Percentiles rank a stretch among this genome's conserved stretches.
These are phyloP conservation scores for Papilio polyxenes DNA, from an alignment of 1,140 invertebrate genomes.

Conservation along the genomic window DNA sequence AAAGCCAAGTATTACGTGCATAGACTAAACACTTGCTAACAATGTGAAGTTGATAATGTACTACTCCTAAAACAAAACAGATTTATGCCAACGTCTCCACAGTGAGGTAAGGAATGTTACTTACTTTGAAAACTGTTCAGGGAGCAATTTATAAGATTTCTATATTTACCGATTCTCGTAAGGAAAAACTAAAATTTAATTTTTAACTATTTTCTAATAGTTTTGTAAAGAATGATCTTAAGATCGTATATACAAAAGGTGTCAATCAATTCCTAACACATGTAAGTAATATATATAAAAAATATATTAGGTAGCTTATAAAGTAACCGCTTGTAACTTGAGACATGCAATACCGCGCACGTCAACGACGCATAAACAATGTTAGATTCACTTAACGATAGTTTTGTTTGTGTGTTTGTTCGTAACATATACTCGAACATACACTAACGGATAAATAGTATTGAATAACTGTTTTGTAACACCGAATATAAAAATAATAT, in stretches of 20 bases:
- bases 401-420: constrained; percentile 14
- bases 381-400: constrained; percentile 2
- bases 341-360: neutral
- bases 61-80: constrained; percentile 7
- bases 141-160: neutral
- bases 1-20: constrained; percentile 4
- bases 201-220: too few species aligned
- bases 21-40: neutral
- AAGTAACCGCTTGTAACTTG: neutral
- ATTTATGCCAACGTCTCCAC: neutral
- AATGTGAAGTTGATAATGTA: neutral
- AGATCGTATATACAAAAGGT: too few species aligned
- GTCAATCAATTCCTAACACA: too few species aligned
- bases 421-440: neutral
- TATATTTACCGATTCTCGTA: too few species aligned
- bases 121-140: neutral
- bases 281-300: too few species aligned
- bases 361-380: constrained; percentile 14
- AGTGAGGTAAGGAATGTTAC: neutral
- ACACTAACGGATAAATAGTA: neutral
- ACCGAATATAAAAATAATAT: neutral
- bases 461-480: constrained; percentile 12
- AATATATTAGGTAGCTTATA: neutral
- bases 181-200: too few species aligned
- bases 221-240: too few species aligned